Evolutionary conservation across 1,140 invertebrate genomes (phyloP), one percentile per base, ranked within the genome.

Genomic region (Idris sp.): DNA sequence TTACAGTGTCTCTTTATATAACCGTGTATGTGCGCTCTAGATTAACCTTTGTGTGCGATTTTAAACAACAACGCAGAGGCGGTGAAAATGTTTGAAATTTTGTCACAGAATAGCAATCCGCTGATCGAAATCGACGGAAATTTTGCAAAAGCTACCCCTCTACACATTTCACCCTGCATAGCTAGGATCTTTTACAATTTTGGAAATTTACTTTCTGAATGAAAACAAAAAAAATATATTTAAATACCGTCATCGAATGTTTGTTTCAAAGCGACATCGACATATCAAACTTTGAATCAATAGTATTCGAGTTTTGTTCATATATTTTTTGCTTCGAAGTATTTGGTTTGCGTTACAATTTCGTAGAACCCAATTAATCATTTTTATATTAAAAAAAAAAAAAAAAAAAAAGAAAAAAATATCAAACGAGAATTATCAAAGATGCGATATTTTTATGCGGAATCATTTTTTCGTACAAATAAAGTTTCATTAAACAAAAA

Each of bases 1-100:
- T 71, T 76, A 68, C 49, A 64, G 59, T 76, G 69, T 76, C 67
- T 76, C 73, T 76, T 80, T 76, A 67, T 74, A 74, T 76, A 69
- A 76, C 64, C 44, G 74, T 76, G 68, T 58, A 76, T 65, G 67
- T 73, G 73, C 65, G 74, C 56, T 76, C 31, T 75, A 78, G 69
- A 78, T 78, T 59, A 76, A 77, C 38, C 33, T 68, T 64, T 79
- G 74, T 67, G 71, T 75, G 73, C 72, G 61, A 69, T 33, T 56
- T 72, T 49, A 56, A 74, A 41, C 49, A 58, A 46, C 48, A 49
- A 65, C 61, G 64, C 65, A 28, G 59, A 76, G 49, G 13, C 31
- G 41, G 11, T 54, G 36, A 10, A 48, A 72, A 53, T 6, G 11
- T 49, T 69, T 61, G 16, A 53, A 71, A 49, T 41, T 36, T 65